These are phyloP conservation scores for Dinoponera quadriceps DNA, from an alignment of 1,140 invertebrate species.

Conservation along the genomic window DNA sequence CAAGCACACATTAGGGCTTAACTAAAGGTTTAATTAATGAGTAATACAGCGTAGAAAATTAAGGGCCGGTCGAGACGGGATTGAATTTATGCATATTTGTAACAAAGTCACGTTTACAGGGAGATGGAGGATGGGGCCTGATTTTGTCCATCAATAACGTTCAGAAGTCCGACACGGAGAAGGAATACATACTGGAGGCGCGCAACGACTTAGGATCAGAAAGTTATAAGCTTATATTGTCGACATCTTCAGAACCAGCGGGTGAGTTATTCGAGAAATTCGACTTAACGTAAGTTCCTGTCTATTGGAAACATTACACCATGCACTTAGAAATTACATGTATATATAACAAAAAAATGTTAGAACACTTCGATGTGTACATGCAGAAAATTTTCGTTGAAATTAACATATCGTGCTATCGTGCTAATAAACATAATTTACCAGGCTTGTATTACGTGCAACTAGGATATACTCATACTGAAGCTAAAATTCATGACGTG, in stretches of 20 bases:
- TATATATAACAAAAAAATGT: conserved; percentile 34
- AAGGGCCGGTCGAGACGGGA: not conserved
- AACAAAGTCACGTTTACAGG: conserved; percentile 80
- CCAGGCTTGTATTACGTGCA: too few species aligned
- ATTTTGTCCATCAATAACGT: conserved; percentile 88
- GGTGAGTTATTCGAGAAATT: conserved; percentile 84
- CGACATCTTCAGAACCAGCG: conserved; percentile 89
- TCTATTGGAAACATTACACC: conserved; percentile 8
- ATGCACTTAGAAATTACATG: conserved; percentile 37
- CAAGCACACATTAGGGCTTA: conserved; percentile 18
- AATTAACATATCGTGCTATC: too few species aligned
- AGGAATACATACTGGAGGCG: conserved; percentile 88
- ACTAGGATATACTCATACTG: too few species aligned
- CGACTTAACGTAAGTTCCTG: conserved; percentile 33
- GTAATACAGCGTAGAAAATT: conserved; percentile 13
- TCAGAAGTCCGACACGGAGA: conserved; percentile 91
- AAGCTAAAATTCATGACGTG: too few species aligned
- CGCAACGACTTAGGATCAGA: conserved; percentile 88
- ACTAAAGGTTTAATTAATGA: conserved; percentile 50
- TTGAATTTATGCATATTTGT: conserved; percentile 26
- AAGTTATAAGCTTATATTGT: conserved; percentile 89
- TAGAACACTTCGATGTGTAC: not conserved
- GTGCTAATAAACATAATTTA: too few species aligned
- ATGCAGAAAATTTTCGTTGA: too few species aligned
- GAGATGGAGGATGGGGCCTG: conserved; percentile 88